Conservation (phyloP, 1,140 invertebrate species). For the Ganaspis sp. region DNA sequence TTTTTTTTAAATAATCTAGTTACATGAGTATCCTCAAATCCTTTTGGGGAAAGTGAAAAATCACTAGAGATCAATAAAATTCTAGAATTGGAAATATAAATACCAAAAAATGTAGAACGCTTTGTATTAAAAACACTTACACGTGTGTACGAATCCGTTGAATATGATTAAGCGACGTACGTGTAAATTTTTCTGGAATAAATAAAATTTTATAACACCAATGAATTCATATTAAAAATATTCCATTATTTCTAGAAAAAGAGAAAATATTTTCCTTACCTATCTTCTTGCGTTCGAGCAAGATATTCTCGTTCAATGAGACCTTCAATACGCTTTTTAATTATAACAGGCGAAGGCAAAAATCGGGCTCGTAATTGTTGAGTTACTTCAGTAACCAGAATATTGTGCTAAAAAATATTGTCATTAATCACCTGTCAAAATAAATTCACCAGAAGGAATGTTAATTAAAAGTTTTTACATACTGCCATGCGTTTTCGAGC, state of each 20-base stretch:
- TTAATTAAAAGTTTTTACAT: constrained; percentile 60
- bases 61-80: constrained; percentile 41
- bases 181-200: constrained; percentile 90
- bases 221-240: constrained; percentile 4
- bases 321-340: constrained; percentile 99
- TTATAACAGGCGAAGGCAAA: constrained; percentile 97
- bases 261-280: constrained; percentile 73
- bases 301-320: constrained; percentile 99
- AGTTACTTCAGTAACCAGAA: constrained; percentile 97
- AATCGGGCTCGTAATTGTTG: constrained; percentile 97
- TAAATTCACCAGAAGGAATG: constrained; percentile 27
- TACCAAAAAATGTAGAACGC: constrained; percentile 50
- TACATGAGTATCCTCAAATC: constrained; percentile 41
- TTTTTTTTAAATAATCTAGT: constrained; percentile 44
- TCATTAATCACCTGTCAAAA: constrained; percentile 37
- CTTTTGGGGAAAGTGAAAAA: constrained; percentile 45
- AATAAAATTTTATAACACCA: constrained; percentile 49
- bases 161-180: constrained; percentile 88
- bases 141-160: constrained; percentile 74
- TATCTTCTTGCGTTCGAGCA: constrained; percentile 95
- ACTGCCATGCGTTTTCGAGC: constrained; percentile 95
- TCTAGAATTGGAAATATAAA: constrained; percentile 40
- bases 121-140: constrained; percentile 68
- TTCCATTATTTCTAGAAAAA: constrained; percentile 27
- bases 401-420: constrained; percentile 84